Base-by-base conservation (phyloP, 2,888 invertebrate genomes). In the Drosophila eohydei region DNA sequence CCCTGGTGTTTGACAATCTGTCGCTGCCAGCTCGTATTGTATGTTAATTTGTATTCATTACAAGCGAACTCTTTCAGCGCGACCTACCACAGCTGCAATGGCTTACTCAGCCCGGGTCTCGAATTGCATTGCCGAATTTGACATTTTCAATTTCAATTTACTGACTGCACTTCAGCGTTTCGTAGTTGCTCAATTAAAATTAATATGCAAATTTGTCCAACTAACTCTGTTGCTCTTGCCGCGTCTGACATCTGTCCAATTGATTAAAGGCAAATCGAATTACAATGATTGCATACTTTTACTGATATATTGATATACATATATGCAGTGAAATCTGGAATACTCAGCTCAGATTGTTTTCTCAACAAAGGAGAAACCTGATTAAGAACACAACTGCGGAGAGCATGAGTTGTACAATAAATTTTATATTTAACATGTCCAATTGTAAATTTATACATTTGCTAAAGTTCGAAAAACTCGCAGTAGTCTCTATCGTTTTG, bases 121-220 rank as follows among this genome's bases (percentile, higher is more conserved):
- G 51, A 48, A 60, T 68, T 67, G 59, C 32, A 32, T 48, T 56
- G 64, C 76, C 60, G 65, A 69, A 72, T 73, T 83, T 89, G 89
- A 89, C 88, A 85, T 88, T 89, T 85, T 82, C 80, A 67, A 84
- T 74, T 83, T 52, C 38, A 54, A 28, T 40, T 54, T 40, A 68
- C 61, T 60, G 41, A 62, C 58, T 59, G 50, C 71, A 81, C 63
- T 80, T 67, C 63, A 62, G 56, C 44, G 44, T 40, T 41, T 46
- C 34, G 54, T n/a, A 34, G 48, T 68, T 41, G 72, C 63, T 88
- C 85, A 86, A 89, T 86, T 86, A 86, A 85, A 88, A 86, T 86
- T 85, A 86, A 86, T 86, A 86, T 86, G 85, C 88, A 82, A 86
- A 86, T 88, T 82, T 74, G 71, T 80, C 56, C 57, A 66, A 58